phyloP scores from a whole-genome alignment of 1,140 invertebrate species.

The Monomorium pharaonis region DNA sequence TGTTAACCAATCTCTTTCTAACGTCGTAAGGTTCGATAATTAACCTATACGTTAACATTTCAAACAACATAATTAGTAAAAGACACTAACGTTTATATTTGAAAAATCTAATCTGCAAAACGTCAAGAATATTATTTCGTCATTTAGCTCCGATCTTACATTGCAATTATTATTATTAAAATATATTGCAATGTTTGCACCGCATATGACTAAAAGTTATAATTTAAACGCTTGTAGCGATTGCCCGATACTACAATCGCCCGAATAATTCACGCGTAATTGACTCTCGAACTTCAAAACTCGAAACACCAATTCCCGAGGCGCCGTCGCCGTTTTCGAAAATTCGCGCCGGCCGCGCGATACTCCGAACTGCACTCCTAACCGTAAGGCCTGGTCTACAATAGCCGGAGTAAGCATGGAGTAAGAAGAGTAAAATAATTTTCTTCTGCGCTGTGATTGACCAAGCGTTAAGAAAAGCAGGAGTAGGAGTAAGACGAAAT shows the following conservation, averaged over 20 bases:
- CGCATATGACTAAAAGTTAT: background rate
- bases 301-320: background rate
- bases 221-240: background rate
- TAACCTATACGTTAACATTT: background rate
- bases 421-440: no score
- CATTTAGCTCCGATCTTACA: background rate
- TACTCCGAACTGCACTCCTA: background rate
- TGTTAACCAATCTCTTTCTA: background rate
- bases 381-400: no score
- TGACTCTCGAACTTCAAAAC: background rate
- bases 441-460: no score
- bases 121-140: background rate
- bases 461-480: no score
- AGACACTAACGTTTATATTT: background rate
- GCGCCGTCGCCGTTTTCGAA: background rate
- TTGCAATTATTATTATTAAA: no score
- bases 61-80: background rate
- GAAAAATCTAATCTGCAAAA: background rate
- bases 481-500: no score
- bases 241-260: background rate
- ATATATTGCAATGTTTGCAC: background rate
- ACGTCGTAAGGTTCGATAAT: background rate
- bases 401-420: no score
- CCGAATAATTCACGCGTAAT: background rate
- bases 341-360: background rate